Base-by-base conservation (phyloP, 2,888 invertebrate genomes). In the Ectemnius cavifrons region DNA sequence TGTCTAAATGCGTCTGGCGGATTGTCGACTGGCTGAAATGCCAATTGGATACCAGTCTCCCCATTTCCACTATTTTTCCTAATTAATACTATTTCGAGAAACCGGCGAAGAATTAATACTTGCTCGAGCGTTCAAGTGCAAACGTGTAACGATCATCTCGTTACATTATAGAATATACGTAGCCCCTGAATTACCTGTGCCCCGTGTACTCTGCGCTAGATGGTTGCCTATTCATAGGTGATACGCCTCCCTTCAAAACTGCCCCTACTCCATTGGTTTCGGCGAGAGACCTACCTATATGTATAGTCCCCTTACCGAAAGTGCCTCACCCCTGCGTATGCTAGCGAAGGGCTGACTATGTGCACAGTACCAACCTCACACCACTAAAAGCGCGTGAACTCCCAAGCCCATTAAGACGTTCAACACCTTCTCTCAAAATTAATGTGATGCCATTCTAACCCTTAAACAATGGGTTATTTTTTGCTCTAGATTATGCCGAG, bases 191-290 rank as follows among this genome's bases (percentile, higher is more conserved):
- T 68, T 77, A 85, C 82, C 81, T 80, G 85, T 82, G 83, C 84
- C 84, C 83, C 72, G 63, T 63, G 68, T 88, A 66, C 72, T 73
- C 60, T 73, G 88, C 80, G 82, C 67, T 69, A 78, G 80, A 77
- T 58, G 84, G 82, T 81, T 86, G 88, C 87, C 85, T 87, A 80
- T 75, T 69, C 72, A 78, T 73, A 85, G 89, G 87, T 61, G 75
- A 78, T 80, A 80, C 80, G 80, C 64, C 63, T 60, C 61, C 57
- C 37, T 64, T 8, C 73, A 81, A 83, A 83, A 79, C 60, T 77
- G 62, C 57, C 37, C n/a, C 65, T 68, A 11, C 37, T 37, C 68
- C 27, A 66, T 8, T 46, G 58, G 46, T 58, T 62, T 46, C 52
- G 59, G 60, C 23, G 49, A n/a, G 18, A 67, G 57, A 45, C 46